Conservation (phyloP, 2,888 invertebrate genomes). For the Syritta pipiens region DNA sequence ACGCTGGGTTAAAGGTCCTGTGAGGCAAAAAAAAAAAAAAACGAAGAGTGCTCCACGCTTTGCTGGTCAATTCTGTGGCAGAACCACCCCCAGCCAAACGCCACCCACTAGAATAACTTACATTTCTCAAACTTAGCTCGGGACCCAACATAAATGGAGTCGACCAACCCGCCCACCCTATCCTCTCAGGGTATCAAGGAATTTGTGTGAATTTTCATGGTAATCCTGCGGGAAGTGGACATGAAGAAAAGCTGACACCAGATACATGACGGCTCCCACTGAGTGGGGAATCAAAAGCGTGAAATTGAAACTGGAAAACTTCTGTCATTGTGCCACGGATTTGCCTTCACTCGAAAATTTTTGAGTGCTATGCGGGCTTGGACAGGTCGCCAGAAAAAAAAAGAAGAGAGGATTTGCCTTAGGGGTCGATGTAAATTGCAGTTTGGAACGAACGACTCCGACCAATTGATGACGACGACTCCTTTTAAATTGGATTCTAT, state of each 20-base stretch:
- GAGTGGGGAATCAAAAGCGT: conserved; percentile 54
- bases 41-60: background rate
- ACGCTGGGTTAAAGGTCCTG: conserved; percentile 2
- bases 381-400: too few relatives aligned
- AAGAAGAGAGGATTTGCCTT: background rate
- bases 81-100: background rate
- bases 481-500: conserved; percentile 3
- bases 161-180: background rate
- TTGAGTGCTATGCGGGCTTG: too few relatives aligned
- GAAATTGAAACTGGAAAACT: conserved; percentile 61
- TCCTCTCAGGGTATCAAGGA: background rate
- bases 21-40: background rate
- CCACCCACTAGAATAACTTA: background rate
- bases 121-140: conserved; percentile 14
- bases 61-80: conserved; percentile 25
- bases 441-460: background rate
- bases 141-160: conserved; percentile 1
- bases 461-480: background rate
- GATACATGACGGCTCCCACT: conserved; percentile 24
- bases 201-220: background rate
- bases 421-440: background rate
- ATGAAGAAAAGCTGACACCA: conserved; percentile 48
- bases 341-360: conserved; percentile 23
- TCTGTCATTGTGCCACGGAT: conserved; percentile 38
- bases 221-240: conserved; percentile 30